Percentiles rank a stretch among this genome's conserved stretches.
phyloP scores from a whole-genome alignment of 2,888 invertebrate species.

The Drosophila putrida region DNA sequence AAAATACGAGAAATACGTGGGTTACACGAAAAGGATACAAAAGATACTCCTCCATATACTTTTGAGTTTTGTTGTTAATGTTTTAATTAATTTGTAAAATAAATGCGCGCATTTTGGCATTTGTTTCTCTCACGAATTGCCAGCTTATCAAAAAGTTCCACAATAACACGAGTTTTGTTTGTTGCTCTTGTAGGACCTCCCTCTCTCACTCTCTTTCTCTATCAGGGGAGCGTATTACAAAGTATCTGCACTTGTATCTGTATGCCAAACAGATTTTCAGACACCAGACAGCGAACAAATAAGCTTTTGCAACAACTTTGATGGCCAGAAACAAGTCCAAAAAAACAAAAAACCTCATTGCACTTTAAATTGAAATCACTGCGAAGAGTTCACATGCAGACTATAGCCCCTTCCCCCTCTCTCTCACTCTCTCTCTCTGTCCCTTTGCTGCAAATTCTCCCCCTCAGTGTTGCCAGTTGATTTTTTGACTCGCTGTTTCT shows the following conservation, averaged over 20 bases:
- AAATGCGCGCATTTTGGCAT: slow-evolving; percentile 47
- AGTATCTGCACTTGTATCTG: slow-evolving; percentile 30
- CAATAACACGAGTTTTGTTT: slow-evolving; percentile 37
- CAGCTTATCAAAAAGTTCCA: slow-evolving; percentile 51
- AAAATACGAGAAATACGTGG: slow-evolving; percentile 35
- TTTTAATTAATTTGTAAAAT: slow-evolving; percentile 73
- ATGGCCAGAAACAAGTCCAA: slow-evolving; percentile 19
- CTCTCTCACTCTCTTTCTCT: no score
- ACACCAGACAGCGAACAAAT: slow-evolving; percentile 63
- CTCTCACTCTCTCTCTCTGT: background rate
- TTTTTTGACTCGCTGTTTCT: slow-evolving; percentile 35
- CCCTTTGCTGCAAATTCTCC: background rate
- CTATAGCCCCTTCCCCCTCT: background rate
- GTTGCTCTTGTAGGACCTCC: background rate
- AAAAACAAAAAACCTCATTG: slow-evolving; percentile 47
- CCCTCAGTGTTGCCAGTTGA: slow-evolving; percentile 31
- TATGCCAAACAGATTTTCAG: slow-evolving; percentile 70
- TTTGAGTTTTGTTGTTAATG: slow-evolving; percentile 56
- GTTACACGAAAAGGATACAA: slow-evolving; percentile 24
- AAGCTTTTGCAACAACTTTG: slow-evolving; percentile 65
- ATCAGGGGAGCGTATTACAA: background rate
- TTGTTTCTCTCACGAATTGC: slow-evolving; percentile 25
- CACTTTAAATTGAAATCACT: slow-evolving; percentile 78
- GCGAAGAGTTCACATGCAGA: slow-evolving; percentile 50
- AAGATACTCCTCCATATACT: slow-evolving; percentile 16